Percentiles rank a stretch among this genome's conserved stretches.
Evolutionary conservation across 92 coral and sea anemone species (phyloP).

Genomic region (Montipora capitata): DNA sequence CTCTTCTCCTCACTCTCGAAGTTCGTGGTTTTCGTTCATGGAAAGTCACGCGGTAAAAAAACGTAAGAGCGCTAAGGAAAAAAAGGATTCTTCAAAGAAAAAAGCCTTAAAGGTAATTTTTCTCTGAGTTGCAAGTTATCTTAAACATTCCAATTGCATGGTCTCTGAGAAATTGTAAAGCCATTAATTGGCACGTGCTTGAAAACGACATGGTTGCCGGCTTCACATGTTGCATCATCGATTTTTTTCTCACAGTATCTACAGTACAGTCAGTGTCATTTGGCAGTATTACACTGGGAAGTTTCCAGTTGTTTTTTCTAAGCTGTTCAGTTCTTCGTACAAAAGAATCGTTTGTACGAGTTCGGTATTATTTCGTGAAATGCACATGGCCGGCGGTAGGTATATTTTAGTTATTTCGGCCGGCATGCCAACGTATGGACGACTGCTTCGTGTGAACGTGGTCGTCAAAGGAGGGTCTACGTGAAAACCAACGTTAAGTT

Average conservation of each 20-base stretch:
- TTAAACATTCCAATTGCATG: no score
- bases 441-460: no score
- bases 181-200: neutral
- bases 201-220: constrained; percentile 23
- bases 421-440: no score
- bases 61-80: constrained; percentile 13
- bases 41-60: constrained; percentile 4
- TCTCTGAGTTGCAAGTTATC: neutral
- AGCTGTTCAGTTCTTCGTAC: neutral
- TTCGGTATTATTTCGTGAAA: no score
- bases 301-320: neutral
- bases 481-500: no score
- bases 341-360: no score
- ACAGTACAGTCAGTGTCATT: no score
- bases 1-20: neutral
- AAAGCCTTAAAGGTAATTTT: neutral
- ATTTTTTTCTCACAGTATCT: neutral
- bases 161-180: neutral
- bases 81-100: neutral
- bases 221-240: constrained; percentile 6
- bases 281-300: neutral
- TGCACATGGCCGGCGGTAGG: no score
- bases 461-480: no score
- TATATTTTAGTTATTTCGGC: no score
- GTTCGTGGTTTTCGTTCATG: neutral